Percentiles rank a stretch among this genome's conserved stretches.
phyloP scores from a whole-genome alignment of 2,888 invertebrate species.

The Leptopterna dolabrata region DNA sequence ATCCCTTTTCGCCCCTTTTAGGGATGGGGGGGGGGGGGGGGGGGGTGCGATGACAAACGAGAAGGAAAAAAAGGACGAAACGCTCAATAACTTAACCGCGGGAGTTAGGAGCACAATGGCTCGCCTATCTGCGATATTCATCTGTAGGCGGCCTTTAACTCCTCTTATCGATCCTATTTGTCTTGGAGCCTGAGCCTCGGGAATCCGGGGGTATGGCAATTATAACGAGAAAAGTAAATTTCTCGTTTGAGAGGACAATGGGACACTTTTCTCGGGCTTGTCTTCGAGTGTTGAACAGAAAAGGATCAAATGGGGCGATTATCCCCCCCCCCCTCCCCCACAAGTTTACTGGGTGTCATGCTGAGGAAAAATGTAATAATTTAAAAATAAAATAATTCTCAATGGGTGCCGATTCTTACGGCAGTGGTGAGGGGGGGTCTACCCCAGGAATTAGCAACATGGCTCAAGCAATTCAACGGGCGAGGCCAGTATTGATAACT shows the following conservation, averaged over 20 bases:
- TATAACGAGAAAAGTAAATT: not conserved
- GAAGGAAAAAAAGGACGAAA: not conserved
- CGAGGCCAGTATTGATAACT: too few relatives aligned
- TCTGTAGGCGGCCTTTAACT: not conserved
- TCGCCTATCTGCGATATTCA: not conserved
- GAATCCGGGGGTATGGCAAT: not conserved
- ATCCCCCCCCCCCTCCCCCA: too few relatives aligned
- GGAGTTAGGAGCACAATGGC: slow-evolving; percentile 3
- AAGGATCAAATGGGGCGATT: not conserved
- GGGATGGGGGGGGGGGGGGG: not conserved
- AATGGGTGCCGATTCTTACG: too few relatives aligned
- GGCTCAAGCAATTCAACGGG: too few relatives aligned
- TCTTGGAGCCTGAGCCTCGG: not conserved
- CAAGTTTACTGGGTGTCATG: too few relatives aligned
- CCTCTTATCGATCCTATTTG: slow-evolving; percentile 16
- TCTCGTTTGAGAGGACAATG: not conserved
- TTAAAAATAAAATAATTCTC: too few relatives aligned
- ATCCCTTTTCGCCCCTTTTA: not conserved
- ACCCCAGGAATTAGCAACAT: too few relatives aligned
- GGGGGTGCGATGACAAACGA: not conserved
- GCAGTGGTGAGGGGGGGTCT: too few relatives aligned
- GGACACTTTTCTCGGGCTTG: not conserved
- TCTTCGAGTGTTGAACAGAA: not conserved
- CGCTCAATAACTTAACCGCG: slow-evolving; percentile 36
- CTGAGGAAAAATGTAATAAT: too few relatives aligned